Conservation (phyloP, 2,888 invertebrate species). For the Acrobasis suavella region DNA sequence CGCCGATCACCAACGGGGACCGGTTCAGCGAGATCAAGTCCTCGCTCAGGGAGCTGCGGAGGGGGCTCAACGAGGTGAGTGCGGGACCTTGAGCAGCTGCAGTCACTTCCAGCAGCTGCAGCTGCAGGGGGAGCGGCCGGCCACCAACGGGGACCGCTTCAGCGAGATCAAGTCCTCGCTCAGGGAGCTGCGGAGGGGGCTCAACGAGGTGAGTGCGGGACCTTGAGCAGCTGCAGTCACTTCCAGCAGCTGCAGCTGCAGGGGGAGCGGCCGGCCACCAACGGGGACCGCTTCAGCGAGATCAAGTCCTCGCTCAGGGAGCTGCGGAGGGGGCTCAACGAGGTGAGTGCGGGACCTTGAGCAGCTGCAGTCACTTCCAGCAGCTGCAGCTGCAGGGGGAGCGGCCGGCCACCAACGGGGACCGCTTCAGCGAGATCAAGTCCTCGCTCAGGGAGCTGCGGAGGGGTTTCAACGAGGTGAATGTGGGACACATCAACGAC, state of each 20-base stretch:
- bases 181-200: constrained; percentile 60
- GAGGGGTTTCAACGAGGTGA: constrained; percentile 69
- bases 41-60: constrained; percentile 60
- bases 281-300: constrained; percentile 61
- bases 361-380: no score
- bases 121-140: constrained; percentile 2
- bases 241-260: constrained; percentile 36
- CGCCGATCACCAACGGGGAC: constrained; percentile 38
- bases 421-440: constrained; percentile 71
- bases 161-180: constrained; percentile 70
- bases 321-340: constrained; percentile 66
- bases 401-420: constrained; percentile 31
- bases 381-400: constrained; percentile 19
- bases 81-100: no score
- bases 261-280: constrained; percentile 5
- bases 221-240: no score
- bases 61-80: constrained; percentile 68
- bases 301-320: constrained; percentile 69
- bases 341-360: constrained; percentile 51
- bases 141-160: constrained; percentile 52
- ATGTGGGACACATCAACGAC: no score
- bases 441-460: constrained; percentile 63
- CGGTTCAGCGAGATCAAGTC: constrained; percentile 71
- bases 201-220: constrained; percentile 61
- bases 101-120: no score